Conservation (phyloP, 2,113 vertebrate genomes). For the Gulo gulo region DNA sequence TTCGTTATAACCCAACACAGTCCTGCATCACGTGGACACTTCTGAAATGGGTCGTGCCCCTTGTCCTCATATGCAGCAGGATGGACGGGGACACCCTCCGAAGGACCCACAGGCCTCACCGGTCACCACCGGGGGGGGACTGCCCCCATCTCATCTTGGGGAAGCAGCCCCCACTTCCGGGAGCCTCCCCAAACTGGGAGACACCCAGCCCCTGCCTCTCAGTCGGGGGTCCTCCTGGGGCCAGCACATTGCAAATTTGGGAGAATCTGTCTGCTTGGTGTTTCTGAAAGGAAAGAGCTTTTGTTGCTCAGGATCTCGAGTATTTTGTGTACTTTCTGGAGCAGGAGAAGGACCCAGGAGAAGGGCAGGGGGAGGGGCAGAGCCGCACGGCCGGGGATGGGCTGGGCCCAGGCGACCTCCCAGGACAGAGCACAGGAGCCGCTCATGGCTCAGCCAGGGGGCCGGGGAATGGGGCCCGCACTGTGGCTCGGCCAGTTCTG, state of each 20-base stretch:
- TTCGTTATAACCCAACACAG: fast-evolving
- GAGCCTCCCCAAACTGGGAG: background rate
- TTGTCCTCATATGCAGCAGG: fast-evolving
- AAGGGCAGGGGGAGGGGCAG: fast-evolving
- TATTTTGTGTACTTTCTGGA: background rate
- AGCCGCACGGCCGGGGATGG: fast-evolving
- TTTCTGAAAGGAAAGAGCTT: background rate
- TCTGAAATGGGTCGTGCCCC: fast-evolving
- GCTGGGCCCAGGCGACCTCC: background rate
- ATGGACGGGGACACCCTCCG: fast-evolving
- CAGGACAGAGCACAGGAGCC: background rate
- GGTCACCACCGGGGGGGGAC: fast-evolving
- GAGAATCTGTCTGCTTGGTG: background rate
- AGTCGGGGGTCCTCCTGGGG: fast-evolving
- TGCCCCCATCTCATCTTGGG: too few relatives aligned
- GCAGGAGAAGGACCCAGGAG: too few relatives aligned
- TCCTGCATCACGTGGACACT: fast-evolving
- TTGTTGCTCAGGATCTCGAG: background rate
- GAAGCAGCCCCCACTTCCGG: background rate
- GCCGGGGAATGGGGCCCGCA: fast-evolving
- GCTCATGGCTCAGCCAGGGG: background rate
- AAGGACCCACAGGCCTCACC: background rate
- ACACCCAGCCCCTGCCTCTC: background rate
- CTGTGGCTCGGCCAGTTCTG: background rate
- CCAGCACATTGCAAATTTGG: fast-evolving